phyloP scores from a whole-genome alignment of 2,888 invertebrate species.

The Bugulina stolonifera region DNA sequence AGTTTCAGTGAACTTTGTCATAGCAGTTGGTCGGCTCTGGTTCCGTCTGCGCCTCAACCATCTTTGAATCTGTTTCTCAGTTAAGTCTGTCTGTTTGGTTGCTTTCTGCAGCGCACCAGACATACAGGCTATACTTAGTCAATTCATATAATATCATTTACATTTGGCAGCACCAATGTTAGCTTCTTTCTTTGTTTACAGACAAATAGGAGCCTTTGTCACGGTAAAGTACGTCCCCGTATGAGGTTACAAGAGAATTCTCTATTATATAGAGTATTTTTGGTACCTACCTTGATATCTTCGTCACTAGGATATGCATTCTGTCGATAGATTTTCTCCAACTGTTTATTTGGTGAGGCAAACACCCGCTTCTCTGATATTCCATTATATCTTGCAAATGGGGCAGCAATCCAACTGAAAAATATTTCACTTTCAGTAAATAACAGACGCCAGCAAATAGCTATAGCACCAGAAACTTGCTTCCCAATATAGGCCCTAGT shows the following conservation, averaged over 20 bases:
- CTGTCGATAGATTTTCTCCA: conserved; percentile 68
- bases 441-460: too few relatives aligned
- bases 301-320: not conserved
- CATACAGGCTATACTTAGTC: too few relatives aligned
- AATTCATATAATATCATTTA: too few relatives aligned
- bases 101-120: conserved; percentile 57
- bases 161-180: too few relatives aligned
- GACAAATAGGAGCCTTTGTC: too few relatives aligned
- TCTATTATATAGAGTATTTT: too few relatives aligned
- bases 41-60: conserved; percentile 80
- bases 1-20: conserved; percentile 86
- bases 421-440: too few relatives aligned
- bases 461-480: too few relatives aligned
- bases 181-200: too few relatives aligned
- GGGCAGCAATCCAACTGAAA: conserved; percentile 68
- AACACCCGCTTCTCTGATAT: conserved; percentile 36
- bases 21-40: conserved; percentile 79
- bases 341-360: conserved; percentile 65
- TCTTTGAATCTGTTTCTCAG: conserved; percentile 79
- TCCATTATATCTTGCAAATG: conserved; percentile 31
- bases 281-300: not conserved
- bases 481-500: too few relatives aligned
- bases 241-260: too few relatives aligned
- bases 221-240: too few relatives aligned
- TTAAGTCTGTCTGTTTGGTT: conserved; percentile 76